A percentile compares a stretch with the other conserved stretches of the same genome.
Conservation (phyloP, 2,113 vertebrate genomes). For the Xiphophorus couchianus region DNA sequence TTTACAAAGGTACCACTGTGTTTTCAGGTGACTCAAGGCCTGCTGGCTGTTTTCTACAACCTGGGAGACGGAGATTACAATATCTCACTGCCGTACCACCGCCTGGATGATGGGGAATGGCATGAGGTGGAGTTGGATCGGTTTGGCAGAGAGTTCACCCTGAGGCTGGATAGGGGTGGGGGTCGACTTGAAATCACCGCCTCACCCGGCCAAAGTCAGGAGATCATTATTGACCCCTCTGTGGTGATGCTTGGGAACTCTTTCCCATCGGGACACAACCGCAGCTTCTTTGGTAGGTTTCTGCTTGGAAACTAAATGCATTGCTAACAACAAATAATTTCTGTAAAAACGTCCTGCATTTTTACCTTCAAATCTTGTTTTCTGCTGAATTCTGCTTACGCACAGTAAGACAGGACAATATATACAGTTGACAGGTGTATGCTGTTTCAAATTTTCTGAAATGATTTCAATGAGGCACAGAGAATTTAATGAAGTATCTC, state of each 20-base stretch:
- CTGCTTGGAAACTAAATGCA: neutral
- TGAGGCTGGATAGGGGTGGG: slow-evolving; percentile 86
- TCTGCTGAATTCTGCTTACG: too few relatives aligned
- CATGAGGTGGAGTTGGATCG: slow-evolving; percentile 86
- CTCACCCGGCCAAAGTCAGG: slow-evolving; percentile 81
- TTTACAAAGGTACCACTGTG: neutral
- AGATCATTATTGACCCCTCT: slow-evolving; percentile 85
- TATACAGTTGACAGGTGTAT: too few relatives aligned
- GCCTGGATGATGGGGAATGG: slow-evolving; percentile 87
- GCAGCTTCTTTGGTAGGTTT: slow-evolving; percentile 85
- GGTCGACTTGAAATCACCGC: slow-evolving; percentile 82
- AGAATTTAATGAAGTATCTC: too few relatives aligned
- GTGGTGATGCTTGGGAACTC: slow-evolving; percentile 86
- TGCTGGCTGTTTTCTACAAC: slow-evolving; percentile 86
- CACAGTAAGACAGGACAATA: too few relatives aligned
- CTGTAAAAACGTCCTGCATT: too few relatives aligned
- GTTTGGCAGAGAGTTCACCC: slow-evolving; percentile 85
- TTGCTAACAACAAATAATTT: too few relatives aligned
- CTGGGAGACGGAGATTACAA: slow-evolving; percentile 87
- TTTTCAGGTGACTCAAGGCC: slow-evolving; percentile 81
- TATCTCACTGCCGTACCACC: slow-evolving; percentile 82
- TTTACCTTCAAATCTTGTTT: too few relatives aligned
- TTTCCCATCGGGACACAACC: slow-evolving; percentile 81
- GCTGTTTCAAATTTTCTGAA: too few relatives aligned
- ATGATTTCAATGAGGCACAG: too few relatives aligned